Evolutionary conservation across 1,140 invertebrate genomes (phyloP).

Genomic region (Neodiprion virginianus): DNA sequence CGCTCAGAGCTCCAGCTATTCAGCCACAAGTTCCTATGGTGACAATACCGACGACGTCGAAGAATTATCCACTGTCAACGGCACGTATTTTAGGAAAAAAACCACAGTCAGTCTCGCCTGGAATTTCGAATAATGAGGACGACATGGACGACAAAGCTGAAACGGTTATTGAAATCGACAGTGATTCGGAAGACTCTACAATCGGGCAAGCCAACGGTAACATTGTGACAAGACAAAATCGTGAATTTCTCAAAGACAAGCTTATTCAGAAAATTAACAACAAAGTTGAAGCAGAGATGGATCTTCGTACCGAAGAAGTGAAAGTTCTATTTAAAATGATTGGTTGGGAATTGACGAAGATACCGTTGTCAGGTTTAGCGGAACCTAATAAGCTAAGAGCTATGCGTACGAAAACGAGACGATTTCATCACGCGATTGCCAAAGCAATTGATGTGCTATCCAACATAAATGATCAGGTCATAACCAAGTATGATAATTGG

Average conservation of each 20-base stretch:
- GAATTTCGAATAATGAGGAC: not conserved
- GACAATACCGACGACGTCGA: not conserved
- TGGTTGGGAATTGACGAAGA: not conserved
- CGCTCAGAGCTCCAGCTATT: not conserved
- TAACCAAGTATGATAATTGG: conserved; percentile 39
- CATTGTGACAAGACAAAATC: not conserved
- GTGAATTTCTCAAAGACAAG: not conserved
- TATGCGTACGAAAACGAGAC: conserved; percentile 13
- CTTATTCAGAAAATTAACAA: not conserved
- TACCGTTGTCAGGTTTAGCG: not conserved
- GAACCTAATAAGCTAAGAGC: conserved; percentile 7
- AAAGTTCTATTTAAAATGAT: not conserved
- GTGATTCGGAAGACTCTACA: conserved; percentile 37
- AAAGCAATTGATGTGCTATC: conserved; percentile 38
- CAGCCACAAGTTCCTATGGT: not conserved
- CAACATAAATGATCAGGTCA: conserved; percentile 43
- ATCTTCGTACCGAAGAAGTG: not conserved
- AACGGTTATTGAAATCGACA: conserved; percentile 55
- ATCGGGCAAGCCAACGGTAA: not conserved
- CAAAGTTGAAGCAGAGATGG: conserved; percentile 1
- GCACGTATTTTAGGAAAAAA: not conserved
- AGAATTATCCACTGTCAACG: conserved; percentile 15
- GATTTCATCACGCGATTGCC: conserved; percentile 36
- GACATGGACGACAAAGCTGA: not conserved
- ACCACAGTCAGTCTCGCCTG: not conserved